Conservation (phyloP, 2,113 vertebrate species). For the Anthoscopus minutus region DNA sequence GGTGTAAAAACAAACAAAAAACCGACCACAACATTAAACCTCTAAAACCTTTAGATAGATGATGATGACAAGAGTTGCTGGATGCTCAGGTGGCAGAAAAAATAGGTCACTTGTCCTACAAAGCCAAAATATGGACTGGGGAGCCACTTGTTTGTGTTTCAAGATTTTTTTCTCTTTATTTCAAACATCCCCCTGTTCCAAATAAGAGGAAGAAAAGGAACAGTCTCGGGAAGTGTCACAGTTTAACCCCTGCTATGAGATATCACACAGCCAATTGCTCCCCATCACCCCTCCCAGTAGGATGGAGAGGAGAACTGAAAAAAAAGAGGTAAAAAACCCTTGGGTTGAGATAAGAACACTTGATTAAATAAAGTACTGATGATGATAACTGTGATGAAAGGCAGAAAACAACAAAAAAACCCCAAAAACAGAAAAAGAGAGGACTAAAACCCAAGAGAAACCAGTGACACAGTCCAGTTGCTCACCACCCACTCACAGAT, state of each 20-base stretch:
- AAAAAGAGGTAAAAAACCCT: neutral
- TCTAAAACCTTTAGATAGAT: conserved; percentile 29
- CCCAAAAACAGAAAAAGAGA: neutral
- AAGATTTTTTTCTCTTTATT: neutral
- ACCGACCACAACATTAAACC: neutral
- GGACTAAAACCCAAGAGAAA: neutral
- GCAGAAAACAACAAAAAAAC: neutral
- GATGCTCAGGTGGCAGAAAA: neutral
- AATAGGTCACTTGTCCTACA: neutral
- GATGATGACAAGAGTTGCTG: neutral
- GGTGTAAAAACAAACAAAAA: conserved; percentile 31
- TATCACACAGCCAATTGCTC: neutral
- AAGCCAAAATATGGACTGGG: neutral
- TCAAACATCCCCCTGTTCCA: neutral
- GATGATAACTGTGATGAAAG: neutral
- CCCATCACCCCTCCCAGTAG: neutral
- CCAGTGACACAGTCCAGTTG: neutral
- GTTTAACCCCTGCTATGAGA: neutral
- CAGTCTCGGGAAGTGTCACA: neutral
- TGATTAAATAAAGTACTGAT: neutral
- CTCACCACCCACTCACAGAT: neutral
- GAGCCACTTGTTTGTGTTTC: neutral
- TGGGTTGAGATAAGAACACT: neutral
- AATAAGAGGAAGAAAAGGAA: neutral
- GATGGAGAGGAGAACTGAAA: neutral